Percentiles rank a stretch among this genome's conserved stretches.
phyloP scores from a whole-genome alignment of 1,140 invertebrate genomes.

The Drosophila ohnishii region DNA sequence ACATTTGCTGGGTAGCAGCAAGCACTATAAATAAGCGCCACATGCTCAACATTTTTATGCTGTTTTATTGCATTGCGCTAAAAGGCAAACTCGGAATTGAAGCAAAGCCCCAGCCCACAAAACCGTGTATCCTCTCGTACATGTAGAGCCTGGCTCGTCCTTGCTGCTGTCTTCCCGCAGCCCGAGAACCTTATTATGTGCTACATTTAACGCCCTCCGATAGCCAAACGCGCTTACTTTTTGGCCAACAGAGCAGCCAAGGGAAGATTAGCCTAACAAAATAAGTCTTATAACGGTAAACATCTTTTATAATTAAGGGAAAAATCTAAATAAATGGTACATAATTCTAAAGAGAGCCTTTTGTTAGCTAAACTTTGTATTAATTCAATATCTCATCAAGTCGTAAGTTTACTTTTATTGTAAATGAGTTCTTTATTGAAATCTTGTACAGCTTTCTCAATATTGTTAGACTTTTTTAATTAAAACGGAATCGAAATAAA shows the following conservation, averaged over 20 bases:
- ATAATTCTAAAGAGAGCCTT: neutral
- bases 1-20: conserved; percentile 17
- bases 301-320: neutral
- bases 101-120: conserved; percentile 20
- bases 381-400: too few relatives aligned
- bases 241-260: conserved; percentile 14
- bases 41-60: conserved; percentile 80
- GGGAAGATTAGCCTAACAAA: neutral
- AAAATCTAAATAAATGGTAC: neutral
- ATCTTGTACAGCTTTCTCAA: too few relatives aligned
- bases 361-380: too few relatives aligned
- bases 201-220: conserved; percentile 76
- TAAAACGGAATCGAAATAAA: too few relatives aligned
- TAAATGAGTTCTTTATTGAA: too few relatives aligned
- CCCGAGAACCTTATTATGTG: conserved; percentile 76
- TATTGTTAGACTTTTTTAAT: too few relatives aligned
- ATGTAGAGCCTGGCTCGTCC: conserved; percentile 9
- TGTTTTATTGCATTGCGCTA: conserved; percentile 78
- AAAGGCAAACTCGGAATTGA: conserved; percentile 57
- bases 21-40: conserved; percentile 73
- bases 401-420: too few relatives aligned
- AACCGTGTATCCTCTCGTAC: neutral
- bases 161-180: conserved; percentile 3
- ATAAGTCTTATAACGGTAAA: too few relatives aligned
- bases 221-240: conserved; percentile 30